Evolutionary conservation across 1,140 invertebrate genomes (phyloP), one percentile per base, ranked within the genome.

Genomic region (Elymnias hypermnestra): DNA sequence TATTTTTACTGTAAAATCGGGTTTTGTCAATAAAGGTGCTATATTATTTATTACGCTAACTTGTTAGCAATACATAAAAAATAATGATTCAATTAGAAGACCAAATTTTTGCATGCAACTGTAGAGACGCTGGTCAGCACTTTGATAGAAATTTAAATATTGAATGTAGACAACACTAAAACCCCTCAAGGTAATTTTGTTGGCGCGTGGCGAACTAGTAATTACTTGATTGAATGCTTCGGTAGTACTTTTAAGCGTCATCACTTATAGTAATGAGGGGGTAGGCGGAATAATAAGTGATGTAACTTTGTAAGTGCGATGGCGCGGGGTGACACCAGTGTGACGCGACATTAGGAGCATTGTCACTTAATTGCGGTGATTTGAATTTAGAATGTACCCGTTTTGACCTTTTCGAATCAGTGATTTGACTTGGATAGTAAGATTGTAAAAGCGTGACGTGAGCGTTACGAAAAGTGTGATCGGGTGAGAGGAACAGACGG

Each of bases 161-260:
- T 0, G 29, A 15, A 50, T 50, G 21, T 22, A 45, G 21, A 51
- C 48, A 43, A 44, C 33, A 28, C 12, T 29, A 23, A 25, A 35
- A 15, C 18, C 40, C 36, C 42, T 15, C 35, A 12, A 36, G 17
- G 41, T 44, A 43, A 51, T 43, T 51, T 28, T 13, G 12, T 3
- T 8, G 36, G n/a, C 63, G 63, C 55, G 47, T 57, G 58, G 53
- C 63, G 50, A 67, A 55, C 57, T 63, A 72, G 73, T 76, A 79
- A 82, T 82, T 79, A 82, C 73, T 69, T 72, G 71, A 78, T 82
- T 78, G 76, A 75, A 72, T 66, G 66, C 47, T 55, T 64, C 53
- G 63, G 62, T 77, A 66, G 65, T 66, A 64, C 64, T 64, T 74
- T 67, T 71, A 75, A 78, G 67, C 68, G 70, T 76, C 70, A 72